Percentiles rank a stretch among this genome's conserved stretches.
Conservation (phyloP, 2,113 vertebrate genomes). For the Gopherus flavomarginatus region DNA sequence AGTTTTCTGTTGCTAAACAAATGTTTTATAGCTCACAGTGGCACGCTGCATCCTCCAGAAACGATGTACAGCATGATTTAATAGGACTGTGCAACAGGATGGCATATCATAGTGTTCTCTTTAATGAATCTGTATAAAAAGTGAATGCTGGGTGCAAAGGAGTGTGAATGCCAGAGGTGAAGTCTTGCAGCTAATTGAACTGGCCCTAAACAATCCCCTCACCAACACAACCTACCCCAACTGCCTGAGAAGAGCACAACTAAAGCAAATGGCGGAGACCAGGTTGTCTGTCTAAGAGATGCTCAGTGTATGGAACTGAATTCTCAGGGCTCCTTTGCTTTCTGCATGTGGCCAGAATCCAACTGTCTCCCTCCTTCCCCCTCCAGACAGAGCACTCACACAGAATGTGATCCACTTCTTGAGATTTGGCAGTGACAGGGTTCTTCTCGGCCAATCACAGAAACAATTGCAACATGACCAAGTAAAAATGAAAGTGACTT, state of each 20-base stretch:
- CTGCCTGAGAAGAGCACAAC: too few relatives aligned
- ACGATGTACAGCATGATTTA: too few relatives aligned
- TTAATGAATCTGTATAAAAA: background rate
- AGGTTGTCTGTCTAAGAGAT: too few relatives aligned
- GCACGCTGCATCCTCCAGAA: too few relatives aligned
- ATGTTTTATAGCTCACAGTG: too few relatives aligned
- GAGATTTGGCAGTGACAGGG: background rate
- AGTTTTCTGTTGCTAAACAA: too few relatives aligned
- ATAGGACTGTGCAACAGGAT: background rate
- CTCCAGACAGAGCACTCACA: background rate
- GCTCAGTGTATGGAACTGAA: too few relatives aligned
- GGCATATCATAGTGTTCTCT: background rate
- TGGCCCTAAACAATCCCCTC: too few relatives aligned
- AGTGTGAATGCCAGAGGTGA: background rate
- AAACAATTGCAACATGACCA: background rate
- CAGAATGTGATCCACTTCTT: too few relatives aligned
- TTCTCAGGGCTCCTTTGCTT: background rate
- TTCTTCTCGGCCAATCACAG: background rate
- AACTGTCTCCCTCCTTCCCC: background rate
- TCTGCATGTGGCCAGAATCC: background rate
- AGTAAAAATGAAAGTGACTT: background rate
- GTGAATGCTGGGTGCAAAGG: background rate
- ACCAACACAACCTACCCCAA: too few relatives aligned
- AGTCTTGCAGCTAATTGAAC: background rate
- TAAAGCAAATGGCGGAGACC: too few relatives aligned